A percentile compares a stretch with the other conserved stretches of the same genome.
Conservation (phyloP, 2,113 vertebrate genomes). For the Leucopsar rothschildi region DNA sequence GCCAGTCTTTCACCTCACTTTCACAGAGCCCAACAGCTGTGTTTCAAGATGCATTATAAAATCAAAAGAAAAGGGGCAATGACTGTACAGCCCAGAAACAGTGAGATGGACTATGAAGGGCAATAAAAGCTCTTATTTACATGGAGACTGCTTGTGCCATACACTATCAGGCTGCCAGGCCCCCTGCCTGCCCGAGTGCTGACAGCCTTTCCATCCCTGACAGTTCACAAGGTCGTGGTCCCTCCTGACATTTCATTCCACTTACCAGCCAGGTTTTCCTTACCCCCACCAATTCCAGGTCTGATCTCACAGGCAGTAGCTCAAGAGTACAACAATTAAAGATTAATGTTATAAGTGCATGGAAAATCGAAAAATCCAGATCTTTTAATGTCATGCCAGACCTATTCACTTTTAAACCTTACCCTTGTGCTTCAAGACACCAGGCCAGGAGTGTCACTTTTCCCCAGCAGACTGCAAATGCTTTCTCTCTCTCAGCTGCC, state of each 20-base stretch:
- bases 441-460: constrained; percentile 31
- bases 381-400: constrained; percentile 4
- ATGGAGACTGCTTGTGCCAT: neutral
- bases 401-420: constrained; percentile 22
- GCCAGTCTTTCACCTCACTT: neutral
- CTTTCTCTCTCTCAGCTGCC: constrained; percentile 33
- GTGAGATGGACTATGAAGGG: neutral
- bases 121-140: neutral
- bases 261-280: neutral
- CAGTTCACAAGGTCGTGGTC: neutral
- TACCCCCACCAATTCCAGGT: neutral
- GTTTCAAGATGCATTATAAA: neutral
- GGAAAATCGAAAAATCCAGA: constrained; percentile 7
- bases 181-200: neutral
- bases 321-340: constrained; percentile 28
- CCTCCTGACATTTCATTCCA: neutral
- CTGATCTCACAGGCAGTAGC: neutral
- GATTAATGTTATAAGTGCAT: constrained; percentile 40
- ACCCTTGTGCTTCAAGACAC: constrained; percentile 27
- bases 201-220: constrained; percentile 7
- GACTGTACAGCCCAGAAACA: neutral
- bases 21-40: fast-evolving
- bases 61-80: neutral
- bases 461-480: constrained; percentile 47
- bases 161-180: neutral